Evolutionary conservation across 2,113 vertebrate genomes (phyloP).

Genomic region (Dicrurus megarhynchus): DNA sequence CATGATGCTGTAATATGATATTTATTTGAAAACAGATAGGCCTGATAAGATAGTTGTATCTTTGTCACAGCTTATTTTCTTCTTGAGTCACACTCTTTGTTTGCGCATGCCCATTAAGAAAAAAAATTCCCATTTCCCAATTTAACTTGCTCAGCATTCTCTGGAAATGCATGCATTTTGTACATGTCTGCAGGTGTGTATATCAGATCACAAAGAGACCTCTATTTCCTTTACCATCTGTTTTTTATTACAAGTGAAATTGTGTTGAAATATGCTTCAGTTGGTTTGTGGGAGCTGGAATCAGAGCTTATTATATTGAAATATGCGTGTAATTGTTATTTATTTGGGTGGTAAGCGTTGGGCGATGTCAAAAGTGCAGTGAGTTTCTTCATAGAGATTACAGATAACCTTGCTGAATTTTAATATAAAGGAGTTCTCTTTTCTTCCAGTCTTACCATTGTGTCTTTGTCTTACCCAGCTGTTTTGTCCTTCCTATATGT

Average conservation of each 20-base stretch:
- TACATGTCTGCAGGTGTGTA: constrained; percentile 61
- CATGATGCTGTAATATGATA: not conserved
- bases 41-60: not conserved
- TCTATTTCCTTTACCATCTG: constrained; percentile 63
- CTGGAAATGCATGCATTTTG: constrained; percentile 49
- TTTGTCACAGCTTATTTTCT: not conserved
- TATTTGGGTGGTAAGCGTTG: constrained; percentile 27
- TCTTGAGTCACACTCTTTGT: not conserved
- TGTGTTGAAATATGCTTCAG: constrained; percentile 30
- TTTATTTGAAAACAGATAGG: not conserved
- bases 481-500: not conserved
- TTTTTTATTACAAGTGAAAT: constrained; percentile 53
- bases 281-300: constrained; percentile 23
- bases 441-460: not conserved
- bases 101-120: not conserved
- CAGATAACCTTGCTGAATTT: not conserved
- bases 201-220: constrained; percentile 52
- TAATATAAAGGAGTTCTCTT: not conserved
- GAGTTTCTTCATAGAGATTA: not conserved
- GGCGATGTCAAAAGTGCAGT: not conserved
- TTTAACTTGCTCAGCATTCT: constrained; percentile 24
- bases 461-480: not conserved
- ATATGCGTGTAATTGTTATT: constrained; percentile 21
- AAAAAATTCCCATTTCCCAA: not conserved
- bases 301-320: constrained; percentile 33